Percentiles rank a stretch among this genome's conserved stretches.
Conservation (phyloP, 1,140 invertebrate genomes). For the Drosophila subobscura region DNA sequence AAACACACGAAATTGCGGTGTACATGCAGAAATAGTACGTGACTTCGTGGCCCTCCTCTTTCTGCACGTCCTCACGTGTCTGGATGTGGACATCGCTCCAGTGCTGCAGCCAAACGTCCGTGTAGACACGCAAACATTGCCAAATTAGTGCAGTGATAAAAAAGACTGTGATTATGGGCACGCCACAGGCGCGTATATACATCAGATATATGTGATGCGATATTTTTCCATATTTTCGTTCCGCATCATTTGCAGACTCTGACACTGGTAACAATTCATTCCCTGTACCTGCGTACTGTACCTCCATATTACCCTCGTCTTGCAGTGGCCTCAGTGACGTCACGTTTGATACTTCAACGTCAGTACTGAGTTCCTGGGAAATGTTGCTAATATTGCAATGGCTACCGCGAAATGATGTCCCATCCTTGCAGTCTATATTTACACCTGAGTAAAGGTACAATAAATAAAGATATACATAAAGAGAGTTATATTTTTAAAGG, state of each 20-base stretch:
- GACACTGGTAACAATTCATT: constrained; percentile 29
- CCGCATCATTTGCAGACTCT: constrained; percentile 83
- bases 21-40: constrained; percentile 86
- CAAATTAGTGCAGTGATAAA: constrained; percentile 85
- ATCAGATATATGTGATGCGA: constrained; percentile 86
- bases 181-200: constrained; percentile 87
- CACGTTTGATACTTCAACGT: constrained; percentile 55
- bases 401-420: constrained; percentile 56
- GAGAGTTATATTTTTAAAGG: not conserved
- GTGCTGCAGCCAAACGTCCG: constrained; percentile 87
- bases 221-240: constrained; percentile 87
- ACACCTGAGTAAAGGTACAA: constrained; percentile 38
- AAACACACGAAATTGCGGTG: constrained; percentile 85
- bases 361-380: constrained; percentile 30
- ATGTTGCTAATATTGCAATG: constrained; percentile 42
- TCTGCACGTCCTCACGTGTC: constrained; percentile 11
- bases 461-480: no score
- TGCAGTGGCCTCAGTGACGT: constrained; percentile 28
- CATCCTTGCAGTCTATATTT: constrained; percentile 61
- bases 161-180: constrained; percentile 85
- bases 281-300: constrained; percentile 6
- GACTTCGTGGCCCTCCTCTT: constrained; percentile 83
- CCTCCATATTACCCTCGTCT: constrained; percentile 2
- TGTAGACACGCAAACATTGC: constrained; percentile 86
- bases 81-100: constrained; percentile 84